Conservation (phyloP, 64 coral and sea anemone species). For the Montipora efflorescens region DNA sequence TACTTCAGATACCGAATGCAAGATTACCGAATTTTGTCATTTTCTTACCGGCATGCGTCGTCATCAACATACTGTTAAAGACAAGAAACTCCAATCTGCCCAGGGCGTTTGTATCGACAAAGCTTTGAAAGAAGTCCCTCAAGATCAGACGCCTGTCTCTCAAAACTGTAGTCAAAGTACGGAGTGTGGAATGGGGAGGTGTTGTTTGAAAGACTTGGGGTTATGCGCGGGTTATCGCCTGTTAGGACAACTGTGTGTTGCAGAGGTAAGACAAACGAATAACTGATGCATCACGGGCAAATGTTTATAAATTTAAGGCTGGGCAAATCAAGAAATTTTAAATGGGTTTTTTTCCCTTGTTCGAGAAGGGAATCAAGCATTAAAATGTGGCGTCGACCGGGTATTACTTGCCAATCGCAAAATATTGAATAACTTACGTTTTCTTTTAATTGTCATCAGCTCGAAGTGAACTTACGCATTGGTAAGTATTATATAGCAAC, state of each 20-base stretch:
- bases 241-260: conserved; percentile 40
- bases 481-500: too few species aligned
- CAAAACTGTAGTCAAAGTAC: conserved; percentile 26
- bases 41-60: conserved; percentile 19
- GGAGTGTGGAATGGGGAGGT: conserved; percentile 29
- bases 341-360: too few species aligned
- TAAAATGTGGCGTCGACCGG: too few species aligned
- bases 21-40: conserved; percentile 50
- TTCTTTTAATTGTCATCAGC: too few species aligned
- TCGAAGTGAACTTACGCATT: too few species aligned
- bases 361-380: too few species aligned
- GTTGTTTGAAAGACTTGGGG: conserved; percentile 30
- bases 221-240: conserved; percentile 30
- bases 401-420: too few species aligned
- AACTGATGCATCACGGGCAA: too few species aligned
- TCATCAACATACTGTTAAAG: background rate
- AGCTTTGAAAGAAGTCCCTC: conserved; percentile 29
- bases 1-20: conserved; percentile 36
- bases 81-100: background rate
- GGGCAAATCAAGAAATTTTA: too few species aligned
- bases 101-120: conserved; percentile 11
- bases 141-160: conserved; percentile 22
- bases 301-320: too few species aligned
- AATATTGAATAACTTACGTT: too few species aligned
- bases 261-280: background rate